These are phyloP conservation scores for Sprattus sprattus DNA, from an alignment of 2,113 vertebrate species.

Conservation along the genomic window DNA sequence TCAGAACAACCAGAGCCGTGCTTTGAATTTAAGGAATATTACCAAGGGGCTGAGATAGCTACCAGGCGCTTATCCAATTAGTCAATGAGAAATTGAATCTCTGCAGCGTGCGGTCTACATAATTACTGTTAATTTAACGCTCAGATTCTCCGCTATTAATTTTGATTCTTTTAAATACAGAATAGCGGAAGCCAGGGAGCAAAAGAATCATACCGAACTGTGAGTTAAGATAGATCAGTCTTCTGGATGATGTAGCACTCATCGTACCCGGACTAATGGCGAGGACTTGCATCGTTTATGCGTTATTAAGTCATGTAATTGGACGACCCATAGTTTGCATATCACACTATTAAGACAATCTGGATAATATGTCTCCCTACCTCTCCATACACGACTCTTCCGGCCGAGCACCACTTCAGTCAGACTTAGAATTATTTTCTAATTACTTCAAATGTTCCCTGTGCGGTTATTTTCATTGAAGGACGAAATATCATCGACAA, in stretches of 20 bases:
- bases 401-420: constrained; percentile 87
- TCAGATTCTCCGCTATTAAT: constrained; percentile 97
- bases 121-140: constrained; percentile 99
- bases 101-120: constrained; percentile 91
- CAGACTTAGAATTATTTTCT: constrained; percentile 87
- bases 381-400: constrained; percentile 87
- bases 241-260: constrained; percentile 84
- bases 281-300: constrained; percentile 94
- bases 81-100: constrained; percentile 96
- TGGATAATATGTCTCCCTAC: constrained; percentile 91
- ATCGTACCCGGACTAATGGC: constrained; percentile 87
- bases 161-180: constrained; percentile 87
- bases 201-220: constrained; percentile 76
- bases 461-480: constrained; percentile 2
- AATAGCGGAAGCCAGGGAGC: constrained; percentile 60
- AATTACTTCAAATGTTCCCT: constrained; percentile 96
- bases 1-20: background rate
- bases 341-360: constrained; percentile 92
- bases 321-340: constrained; percentile 98
- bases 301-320: constrained; percentile 98
- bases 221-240: constrained; percentile 78
- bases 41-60: constrained; percentile 79
- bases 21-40: background rate
- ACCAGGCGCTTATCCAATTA: constrained; percentile 93
- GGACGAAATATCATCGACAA: constrained; percentile 1